Percentiles rank a stretch among this genome's conserved stretches.
Evolutionary conservation across 2,797 vertebrate species (phyloP).

Genomic region (Martes flavigula): DNA sequence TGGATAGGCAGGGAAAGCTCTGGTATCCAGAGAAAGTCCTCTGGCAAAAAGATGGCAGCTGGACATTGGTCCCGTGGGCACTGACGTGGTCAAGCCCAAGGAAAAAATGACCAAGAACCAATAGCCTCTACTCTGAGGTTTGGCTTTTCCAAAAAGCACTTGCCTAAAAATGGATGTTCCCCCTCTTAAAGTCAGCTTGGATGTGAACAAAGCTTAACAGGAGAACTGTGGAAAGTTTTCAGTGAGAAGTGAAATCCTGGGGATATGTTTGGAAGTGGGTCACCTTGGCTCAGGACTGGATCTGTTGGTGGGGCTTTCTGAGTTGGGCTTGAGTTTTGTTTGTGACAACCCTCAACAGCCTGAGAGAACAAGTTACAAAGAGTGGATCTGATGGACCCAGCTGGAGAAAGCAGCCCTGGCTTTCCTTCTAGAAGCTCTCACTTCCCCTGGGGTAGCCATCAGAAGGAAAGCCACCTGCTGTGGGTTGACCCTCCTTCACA

Average conservation of each 20-base stretch:
- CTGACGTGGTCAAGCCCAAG: background rate
- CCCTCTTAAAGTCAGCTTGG: background rate
- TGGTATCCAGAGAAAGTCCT: background rate
- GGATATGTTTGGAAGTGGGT: background rate
- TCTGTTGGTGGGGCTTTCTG: background rate
- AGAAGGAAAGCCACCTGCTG: background rate
- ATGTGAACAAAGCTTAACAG: background rate
- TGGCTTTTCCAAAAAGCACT: constrained; percentile 6
- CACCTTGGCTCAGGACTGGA: background rate
- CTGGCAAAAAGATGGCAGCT: background rate
- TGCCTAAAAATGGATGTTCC: background rate
- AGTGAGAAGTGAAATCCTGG: background rate
- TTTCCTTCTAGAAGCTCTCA: background rate
- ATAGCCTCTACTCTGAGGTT: background rate
- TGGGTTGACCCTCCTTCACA: background rate
- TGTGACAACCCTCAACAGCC: background rate
- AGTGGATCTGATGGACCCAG: background rate
- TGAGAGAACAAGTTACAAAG: background rate
- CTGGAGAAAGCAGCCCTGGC: background rate
- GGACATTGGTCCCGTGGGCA: background rate
- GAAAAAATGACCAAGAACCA: background rate
- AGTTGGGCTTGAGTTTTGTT: background rate
- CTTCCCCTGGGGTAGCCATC: background rate
- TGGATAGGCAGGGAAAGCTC: background rate
- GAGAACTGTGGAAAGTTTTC: background rate